Percentiles rank a stretch among this genome's conserved stretches.
phyloP scores from a whole-genome alignment of 2,113 vertebrate species.

The Alethe diademata region DNA sequence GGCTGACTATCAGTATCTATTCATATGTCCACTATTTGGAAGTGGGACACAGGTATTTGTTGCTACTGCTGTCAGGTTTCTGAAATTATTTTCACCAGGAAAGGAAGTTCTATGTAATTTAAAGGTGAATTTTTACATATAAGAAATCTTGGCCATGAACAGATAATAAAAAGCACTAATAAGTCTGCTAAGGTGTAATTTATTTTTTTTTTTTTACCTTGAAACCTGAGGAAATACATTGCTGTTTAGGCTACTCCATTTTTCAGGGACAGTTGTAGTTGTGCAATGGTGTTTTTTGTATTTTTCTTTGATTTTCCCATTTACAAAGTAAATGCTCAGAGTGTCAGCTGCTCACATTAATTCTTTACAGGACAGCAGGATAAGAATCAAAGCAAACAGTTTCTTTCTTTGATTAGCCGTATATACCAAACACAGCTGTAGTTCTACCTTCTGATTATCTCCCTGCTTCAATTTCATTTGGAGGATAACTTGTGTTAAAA shows the following conservation, averaged over 20 bases:
- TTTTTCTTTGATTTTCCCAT: background rate
- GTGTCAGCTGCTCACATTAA: background rate
- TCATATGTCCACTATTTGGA: background rate
- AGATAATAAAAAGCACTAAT: background rate
- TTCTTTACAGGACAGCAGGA: slow-evolving; percentile 1
- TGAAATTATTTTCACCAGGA: background rate
- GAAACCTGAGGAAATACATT: background rate
- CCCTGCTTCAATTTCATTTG: slow-evolving; percentile 5
- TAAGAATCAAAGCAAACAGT: slow-evolving; percentile 46
- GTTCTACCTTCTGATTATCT: slow-evolving; percentile 28
- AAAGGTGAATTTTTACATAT: background rate
- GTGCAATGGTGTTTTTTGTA: background rate
- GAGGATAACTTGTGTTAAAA: slow-evolving; percentile 4
- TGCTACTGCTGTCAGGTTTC: background rate
- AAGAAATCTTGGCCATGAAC: background rate
- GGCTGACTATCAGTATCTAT: background rate
- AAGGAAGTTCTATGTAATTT: background rate
- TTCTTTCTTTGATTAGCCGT: slow-evolving; percentile 13
- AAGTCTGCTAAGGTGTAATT: background rate
- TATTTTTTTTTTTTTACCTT: background rate
- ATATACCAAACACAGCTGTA: slow-evolving; percentile 23
- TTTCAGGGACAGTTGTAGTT: background rate
- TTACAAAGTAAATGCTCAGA: background rate
- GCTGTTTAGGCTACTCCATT: background rate
- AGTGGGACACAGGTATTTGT: background rate